A percentile compares a stretch with the other conserved stretches of the same genome.
phyloP scores from a whole-genome alignment of 1,140 invertebrate species.

The Aphelenchoides fujianensis region DNA sequence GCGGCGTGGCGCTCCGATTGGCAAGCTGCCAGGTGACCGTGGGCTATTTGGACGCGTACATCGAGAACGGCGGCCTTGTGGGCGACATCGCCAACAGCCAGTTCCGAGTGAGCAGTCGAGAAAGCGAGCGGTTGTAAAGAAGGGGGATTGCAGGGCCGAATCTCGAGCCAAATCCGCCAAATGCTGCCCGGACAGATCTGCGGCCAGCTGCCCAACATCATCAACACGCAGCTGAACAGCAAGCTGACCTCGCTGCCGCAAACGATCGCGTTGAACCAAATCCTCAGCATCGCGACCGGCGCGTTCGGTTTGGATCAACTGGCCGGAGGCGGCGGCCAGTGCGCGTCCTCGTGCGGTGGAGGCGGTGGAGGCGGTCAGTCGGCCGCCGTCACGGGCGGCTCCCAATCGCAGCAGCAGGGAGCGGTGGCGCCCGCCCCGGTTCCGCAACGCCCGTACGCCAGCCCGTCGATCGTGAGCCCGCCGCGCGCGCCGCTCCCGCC shows the following conservation, averaged over 20 bases:
- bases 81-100: constrained; percentile 61
- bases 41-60: constrained; percentile 60
- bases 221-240: constrained; percentile 55
- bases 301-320: constrained; percentile 42
- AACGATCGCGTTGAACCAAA: constrained; percentile 51
- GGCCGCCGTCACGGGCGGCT: not conserved
- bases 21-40: constrained; percentile 45
- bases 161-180: constrained; percentile 44
- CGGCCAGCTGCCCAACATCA: constrained; percentile 43
- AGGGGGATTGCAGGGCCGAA: constrained; percentile 47
- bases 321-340: constrained; percentile 17
- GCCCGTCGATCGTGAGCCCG: not conserved
- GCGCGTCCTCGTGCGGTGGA: constrained; percentile 9
- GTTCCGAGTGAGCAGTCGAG: constrained; percentile 49
- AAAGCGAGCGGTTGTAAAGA: not conserved
- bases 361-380: no score
- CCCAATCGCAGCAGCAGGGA: no score
- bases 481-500: constrained; percentile 7
- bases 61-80: constrained; percentile 59
- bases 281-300: constrained; percentile 35
- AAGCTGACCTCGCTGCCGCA: constrained; percentile 55
- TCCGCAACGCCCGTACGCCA: constrained; percentile 12
- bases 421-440: constrained; percentile 26
- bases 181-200: constrained; percentile 56
- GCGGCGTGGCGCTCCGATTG: constrained; percentile 43